Percentiles rank a stretch among this genome's conserved stretches.
Evolutionary conservation across 2,888 invertebrate genomes (phyloP).

Genomic region (Papilio demoleus): DNA sequence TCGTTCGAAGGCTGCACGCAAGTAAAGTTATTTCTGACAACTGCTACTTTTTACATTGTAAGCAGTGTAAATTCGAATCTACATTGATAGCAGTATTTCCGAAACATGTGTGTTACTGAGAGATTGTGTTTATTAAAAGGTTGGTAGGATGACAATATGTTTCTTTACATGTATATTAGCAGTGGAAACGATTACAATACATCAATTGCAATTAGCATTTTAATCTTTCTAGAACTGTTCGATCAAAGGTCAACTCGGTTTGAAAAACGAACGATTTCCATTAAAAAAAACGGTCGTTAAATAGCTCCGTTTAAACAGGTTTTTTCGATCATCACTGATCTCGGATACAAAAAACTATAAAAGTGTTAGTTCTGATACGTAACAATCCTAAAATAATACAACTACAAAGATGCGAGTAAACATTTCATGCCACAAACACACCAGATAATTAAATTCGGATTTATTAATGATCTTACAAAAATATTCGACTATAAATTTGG

Average conservation of each 20-base stretch:
- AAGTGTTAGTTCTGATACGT: not conserved
- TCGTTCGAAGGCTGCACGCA: constrained; percentile 28
- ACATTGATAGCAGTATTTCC: not conserved
- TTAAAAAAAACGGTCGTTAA: not conserved
- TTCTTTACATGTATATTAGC: no score
- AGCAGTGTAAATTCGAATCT: not conserved
- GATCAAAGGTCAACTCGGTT: not conserved
- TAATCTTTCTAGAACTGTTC: constrained; percentile 3
- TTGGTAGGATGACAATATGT: no score
- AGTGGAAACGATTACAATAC: no score
- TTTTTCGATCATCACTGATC: not conserved
- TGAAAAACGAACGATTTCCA: not conserved
- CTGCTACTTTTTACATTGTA: not conserved
- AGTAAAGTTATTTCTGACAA: constrained; percentile 17
- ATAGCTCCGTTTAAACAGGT: not conserved
- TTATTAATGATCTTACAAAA: constrained; percentile 24
- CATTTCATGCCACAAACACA: constrained; percentile 12
- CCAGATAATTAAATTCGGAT: constrained; percentile 18
- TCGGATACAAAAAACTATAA: constrained; percentile 7
- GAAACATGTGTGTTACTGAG: no score
- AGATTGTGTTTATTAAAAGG: no score
- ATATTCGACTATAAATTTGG: constrained; percentile 30
- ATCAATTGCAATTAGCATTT: not conserved
- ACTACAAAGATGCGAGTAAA: constrained; percentile 5
- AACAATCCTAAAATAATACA: constrained; percentile 1